Conservation (phyloP, 1,140 invertebrate genomes). For the Pseudomyrmex flavicornis region DNA sequence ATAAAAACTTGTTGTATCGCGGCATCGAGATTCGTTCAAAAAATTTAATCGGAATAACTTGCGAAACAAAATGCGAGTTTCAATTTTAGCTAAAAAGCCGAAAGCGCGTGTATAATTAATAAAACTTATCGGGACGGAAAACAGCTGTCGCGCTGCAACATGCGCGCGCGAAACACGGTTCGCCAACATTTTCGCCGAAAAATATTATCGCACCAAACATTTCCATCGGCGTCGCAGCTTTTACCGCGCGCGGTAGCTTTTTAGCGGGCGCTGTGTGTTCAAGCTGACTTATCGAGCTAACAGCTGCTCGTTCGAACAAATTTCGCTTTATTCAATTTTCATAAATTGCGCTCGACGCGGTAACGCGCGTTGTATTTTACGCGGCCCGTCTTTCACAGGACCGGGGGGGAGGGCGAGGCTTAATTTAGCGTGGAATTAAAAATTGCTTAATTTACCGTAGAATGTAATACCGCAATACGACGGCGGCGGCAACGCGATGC, state of each 20-base stretch:
- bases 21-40: background rate
- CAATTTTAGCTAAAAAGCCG: background rate
- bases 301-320: background rate
- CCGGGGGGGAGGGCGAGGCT: background rate
- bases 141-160: background rate
- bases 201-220: conserved; percentile 19
- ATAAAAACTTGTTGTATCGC: no score
- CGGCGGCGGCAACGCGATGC: background rate
- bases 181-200: background rate
- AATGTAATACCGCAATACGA: conserved; percentile 28
- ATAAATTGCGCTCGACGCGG: conserved; percentile 39
- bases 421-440: conserved; percentile 29
- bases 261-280: conserved; percentile 9
- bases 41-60: background rate
- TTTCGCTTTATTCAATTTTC: conserved; percentile 54
- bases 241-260: background rate
- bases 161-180: background rate
- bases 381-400: background rate
- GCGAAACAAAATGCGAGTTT: background rate
- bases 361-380: conserved; percentile 38
- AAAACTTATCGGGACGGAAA: background rate
- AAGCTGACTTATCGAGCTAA: conserved; percentile 48
- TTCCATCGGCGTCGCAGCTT: background rate
- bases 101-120: background rate
- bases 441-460: no score